Evolutionary conservation across 2,113 vertebrate genomes (phyloP).

Genomic region (Natator depressus): DNA sequence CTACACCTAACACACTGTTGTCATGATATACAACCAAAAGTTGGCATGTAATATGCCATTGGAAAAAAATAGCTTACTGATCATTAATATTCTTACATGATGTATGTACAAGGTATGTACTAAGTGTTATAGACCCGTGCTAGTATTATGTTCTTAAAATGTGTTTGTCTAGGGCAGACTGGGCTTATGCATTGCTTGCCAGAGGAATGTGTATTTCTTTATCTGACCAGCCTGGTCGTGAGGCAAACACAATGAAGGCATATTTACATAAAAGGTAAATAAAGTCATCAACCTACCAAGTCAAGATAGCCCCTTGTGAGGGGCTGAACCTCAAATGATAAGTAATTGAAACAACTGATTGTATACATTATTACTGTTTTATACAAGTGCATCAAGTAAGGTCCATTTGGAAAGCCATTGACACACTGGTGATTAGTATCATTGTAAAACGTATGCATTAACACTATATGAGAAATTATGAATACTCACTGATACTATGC

Average conservation of each 20-base stretch:
- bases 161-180: neutral
- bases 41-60: neutral
- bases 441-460: neutral
- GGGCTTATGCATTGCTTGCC: too few relatives aligned
- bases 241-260: neutral
- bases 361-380: neutral
- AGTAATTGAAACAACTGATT: neutral
- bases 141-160: neutral
- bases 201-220: neutral
- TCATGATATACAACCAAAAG: neutral
- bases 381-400: neutral
- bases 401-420: neutral
- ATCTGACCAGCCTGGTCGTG: neutral
- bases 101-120: neutral
- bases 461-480: neutral
- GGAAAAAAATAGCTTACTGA: neutral
- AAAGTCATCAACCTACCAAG: neutral
- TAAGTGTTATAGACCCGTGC: neutral
- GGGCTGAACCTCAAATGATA: neutral
- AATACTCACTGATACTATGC: neutral
- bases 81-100: neutral
- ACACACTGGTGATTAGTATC: neutral
- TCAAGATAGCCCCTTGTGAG: neutral
- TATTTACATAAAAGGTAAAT: neutral
- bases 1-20: neutral